A percentile compares a stretch with the other conserved stretches of the same genome.
These are phyloP conservation scores for Tetranychus truncatus DNA, from an alignment of 2,888 invertebrate genomes.

Conservation along the genomic window DNA sequence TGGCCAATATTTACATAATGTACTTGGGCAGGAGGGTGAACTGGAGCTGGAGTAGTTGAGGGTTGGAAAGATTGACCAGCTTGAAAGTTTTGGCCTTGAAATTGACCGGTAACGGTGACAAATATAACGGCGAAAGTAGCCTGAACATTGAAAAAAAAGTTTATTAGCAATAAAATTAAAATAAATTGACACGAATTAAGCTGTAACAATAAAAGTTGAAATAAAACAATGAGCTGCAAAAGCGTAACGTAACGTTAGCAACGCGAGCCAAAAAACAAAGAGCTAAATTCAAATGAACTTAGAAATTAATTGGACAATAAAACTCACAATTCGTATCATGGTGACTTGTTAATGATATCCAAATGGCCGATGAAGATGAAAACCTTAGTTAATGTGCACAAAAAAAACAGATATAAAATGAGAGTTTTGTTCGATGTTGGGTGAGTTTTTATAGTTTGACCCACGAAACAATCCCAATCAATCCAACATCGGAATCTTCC, in stretches of 20 bases:
- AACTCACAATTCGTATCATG: slow-evolving; percentile 9
- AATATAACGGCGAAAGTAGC: slow-evolving; percentile 1
- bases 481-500: not conserved
- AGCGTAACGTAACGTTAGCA: too few species aligned
- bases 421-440: not conserved
- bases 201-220: not conserved
- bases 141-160: not conserved
- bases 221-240: not conserved
- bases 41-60: slow-evolving; percentile 15
- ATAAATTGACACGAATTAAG: not conserved
- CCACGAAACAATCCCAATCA: not conserved
- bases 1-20: slow-evolving; percentile 27
- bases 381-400: not conserved
- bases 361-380: not conserved
- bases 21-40: slow-evolving; percentile 26
- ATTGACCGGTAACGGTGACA: not conserved
- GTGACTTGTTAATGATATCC: not conserved
- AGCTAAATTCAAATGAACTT: too few species aligned
- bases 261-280: too few species aligned
- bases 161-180: too few species aligned
- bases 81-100: not conserved
- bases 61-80: not conserved
- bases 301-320: not conserved
- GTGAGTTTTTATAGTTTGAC: not conserved
- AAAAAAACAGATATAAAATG: not conserved